Evolutionary conservation across 2,113 vertebrate genomes (phyloP).

Genomic region (Poeciliopsis occidentalis): DNA sequence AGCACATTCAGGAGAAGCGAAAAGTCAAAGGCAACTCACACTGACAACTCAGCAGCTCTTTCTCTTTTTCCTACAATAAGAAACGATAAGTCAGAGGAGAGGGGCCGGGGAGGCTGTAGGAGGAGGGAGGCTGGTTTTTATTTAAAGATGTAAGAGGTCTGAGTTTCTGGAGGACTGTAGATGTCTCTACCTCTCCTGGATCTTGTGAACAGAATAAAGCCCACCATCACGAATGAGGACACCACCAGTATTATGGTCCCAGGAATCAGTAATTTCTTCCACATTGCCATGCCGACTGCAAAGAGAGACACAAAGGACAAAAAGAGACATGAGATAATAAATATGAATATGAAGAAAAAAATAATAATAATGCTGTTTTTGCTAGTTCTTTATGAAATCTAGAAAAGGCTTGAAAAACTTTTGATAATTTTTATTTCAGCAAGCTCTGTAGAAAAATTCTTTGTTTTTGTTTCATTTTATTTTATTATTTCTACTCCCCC

Average conservation of each 20-base stretch:
- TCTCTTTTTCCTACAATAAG: constrained; percentile 78
- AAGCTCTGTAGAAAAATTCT: neutral
- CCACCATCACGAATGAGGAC: constrained; percentile 28
- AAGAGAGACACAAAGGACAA: constrained; percentile 14
- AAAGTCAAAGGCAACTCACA: constrained; percentile 79
- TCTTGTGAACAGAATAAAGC: constrained; percentile 55
- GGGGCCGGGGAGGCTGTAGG: constrained; percentile 7
- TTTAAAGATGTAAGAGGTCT: constrained; percentile 55
- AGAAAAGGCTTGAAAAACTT: neutral
- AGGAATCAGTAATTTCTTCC: constrained; percentile 76
- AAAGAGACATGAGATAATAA: neutral
- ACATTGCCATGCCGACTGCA: constrained; percentile 72
- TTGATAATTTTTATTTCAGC: neutral
- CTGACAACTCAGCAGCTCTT: constrained; percentile 75
- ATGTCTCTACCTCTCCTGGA: constrained; percentile 79
- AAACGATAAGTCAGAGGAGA: constrained; percentile 65
- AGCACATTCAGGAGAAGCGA: constrained; percentile 57
- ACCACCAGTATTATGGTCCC: constrained; percentile 51
- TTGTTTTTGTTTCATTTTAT: too few relatives aligned
- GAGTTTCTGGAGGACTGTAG: constrained; percentile 65
- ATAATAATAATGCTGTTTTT: neutral
- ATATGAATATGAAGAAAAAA: neutral
- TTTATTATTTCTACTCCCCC: too few relatives aligned
- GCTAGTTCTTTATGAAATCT: neutral
- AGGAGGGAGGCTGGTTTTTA: constrained; percentile 53